These are phyloP conservation scores for Caenorhabditis afra DNA, from an alignment of 2,888 invertebrate species.

Conservation along the genomic window DNA sequence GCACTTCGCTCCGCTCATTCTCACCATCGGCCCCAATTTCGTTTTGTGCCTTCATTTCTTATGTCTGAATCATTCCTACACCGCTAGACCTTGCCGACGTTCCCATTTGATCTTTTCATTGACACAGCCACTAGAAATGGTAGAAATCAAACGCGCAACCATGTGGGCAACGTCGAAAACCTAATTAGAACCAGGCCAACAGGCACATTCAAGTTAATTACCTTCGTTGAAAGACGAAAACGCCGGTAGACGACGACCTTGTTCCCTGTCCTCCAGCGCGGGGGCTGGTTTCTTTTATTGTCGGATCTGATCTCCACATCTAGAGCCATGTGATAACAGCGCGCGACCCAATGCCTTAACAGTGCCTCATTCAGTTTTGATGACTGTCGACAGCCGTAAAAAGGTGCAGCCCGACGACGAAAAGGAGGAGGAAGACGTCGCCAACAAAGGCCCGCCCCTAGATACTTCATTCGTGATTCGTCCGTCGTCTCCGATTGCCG, in stretches of 20 bases:
- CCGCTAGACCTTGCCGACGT: not conserved
- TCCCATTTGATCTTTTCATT: conserved; percentile 41
- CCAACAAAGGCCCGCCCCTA: conserved; percentile 30
- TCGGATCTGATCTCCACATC: conserved; percentile 25
- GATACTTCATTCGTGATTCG: conserved; percentile 46
- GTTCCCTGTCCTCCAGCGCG: conserved; percentile 15
- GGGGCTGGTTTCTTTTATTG: conserved; percentile 44
- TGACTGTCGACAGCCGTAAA: conserved; percentile 59
- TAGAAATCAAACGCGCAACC: not conserved
- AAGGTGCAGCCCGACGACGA: conserved; percentile 51
- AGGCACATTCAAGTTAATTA: conserved; percentile 29
- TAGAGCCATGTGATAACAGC: conserved; percentile 59
- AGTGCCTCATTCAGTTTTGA: conserved; percentile 49
- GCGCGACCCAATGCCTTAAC: conserved; percentile 30
- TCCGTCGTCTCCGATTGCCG: conserved; percentile 9
- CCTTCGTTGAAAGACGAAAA: conserved; percentile 35
- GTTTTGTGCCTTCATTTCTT: conserved; percentile 3
- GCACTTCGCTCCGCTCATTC: not conserved
- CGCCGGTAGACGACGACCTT: not conserved
- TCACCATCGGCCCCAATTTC: conserved; percentile 4
- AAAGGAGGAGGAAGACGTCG: conserved; percentile 34
- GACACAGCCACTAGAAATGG: conserved; percentile 11
- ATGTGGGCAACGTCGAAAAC: too few species aligned
- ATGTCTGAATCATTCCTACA: not conserved
- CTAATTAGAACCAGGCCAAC: not conserved